Conservation (phyloP, 2,888 invertebrate species). For the Melipona bicolor region DNA sequence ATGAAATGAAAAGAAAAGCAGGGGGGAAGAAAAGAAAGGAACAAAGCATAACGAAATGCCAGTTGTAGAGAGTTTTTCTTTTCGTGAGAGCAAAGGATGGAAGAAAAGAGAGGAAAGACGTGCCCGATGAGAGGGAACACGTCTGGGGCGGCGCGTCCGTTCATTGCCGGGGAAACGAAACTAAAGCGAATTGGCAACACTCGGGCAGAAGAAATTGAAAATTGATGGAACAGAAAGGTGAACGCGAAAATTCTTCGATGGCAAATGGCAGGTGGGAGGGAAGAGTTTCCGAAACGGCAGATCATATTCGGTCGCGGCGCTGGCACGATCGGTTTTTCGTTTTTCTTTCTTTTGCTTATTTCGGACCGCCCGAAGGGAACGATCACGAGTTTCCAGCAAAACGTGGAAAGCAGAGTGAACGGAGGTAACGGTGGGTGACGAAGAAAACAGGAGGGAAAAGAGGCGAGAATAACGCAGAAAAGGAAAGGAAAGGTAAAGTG, state of each 20-base stretch:
- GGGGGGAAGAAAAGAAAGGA: neutral
- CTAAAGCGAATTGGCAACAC: slow-evolving; percentile 18
- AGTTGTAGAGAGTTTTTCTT: slow-evolving; percentile 77
- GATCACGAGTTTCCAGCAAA: slow-evolving; percentile 42
- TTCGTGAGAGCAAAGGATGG: neutral
- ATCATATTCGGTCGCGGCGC: slow-evolving; percentile 35
- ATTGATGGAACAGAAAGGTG: neutral
- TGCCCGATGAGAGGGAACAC: slow-evolving; percentile 23
- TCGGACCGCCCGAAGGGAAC: slow-evolving; percentile 54
- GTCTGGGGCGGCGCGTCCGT: slow-evolving; percentile 41
- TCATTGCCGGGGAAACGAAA: slow-evolving; percentile 29
- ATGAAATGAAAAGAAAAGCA: no score
- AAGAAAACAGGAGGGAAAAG: neutral
- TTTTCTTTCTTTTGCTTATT: slow-evolving; percentile 43
- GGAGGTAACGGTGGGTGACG: slow-evolving; percentile 12
- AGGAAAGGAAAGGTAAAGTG: slow-evolving; percentile 6
- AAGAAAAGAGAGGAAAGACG: neutral
- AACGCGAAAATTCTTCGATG: neutral
- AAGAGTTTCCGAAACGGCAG: slow-evolving; percentile 25
- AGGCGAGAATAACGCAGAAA: slow-evolving; percentile 10
- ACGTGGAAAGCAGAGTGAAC: slow-evolving; percentile 17
- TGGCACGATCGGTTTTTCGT: slow-evolving; percentile 35
- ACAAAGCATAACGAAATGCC: slow-evolving; percentile 77
- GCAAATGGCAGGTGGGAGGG: neutral
- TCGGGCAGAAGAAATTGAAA: slow-evolving; percentile 2